Evolutionary conservation across 2,888 invertebrate species (phyloP), one percentile per base, ranked within the genome.

Genomic region (Eupithecia subumbrata): DNA sequence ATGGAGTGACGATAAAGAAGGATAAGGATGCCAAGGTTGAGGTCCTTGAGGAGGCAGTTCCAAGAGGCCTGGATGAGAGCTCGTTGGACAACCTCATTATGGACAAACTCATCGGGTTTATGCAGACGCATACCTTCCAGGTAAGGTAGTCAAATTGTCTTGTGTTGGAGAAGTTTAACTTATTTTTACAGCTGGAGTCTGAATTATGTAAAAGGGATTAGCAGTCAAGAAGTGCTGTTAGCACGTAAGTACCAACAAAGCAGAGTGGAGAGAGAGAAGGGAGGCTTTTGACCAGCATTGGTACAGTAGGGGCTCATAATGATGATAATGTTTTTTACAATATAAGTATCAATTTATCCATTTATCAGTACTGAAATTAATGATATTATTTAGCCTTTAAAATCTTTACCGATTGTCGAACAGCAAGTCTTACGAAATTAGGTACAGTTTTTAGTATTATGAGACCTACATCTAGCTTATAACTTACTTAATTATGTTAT

Each of bases 111-210:
- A 94, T 96, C 79, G 96, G 95, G 85, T 98, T 98, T 92, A 95
- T 98, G 91, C 96, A 96, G 90, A 96, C 96, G 84, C 97, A 97
- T 91, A 97, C 97, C 73, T 91, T 98, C 84, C 97, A 97, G 95
- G 97, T 97, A 94, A 85, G 76, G 30, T n/a, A n/a, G n/a, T 64
- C 16, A n/a, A 68, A 14, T 12, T 56, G 2, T 22, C 4, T 56
- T 9, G 18, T 11, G 22, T 22, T 60, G 22, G 22, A 60, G 60
- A 60, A 25, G 12, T 12, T 22, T 25, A 12, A 3, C 1, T 25
- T 60, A 25, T 60, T 60, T 25, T 60, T 60, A 25, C 60, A 60
- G 25, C 22, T 14, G 60, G 25, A 60, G 25, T 25, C 25, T 8
- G 14, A 60, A 60, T 14, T 14, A 25, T 5, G 12, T 25, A 5